Conservation (phyloP, 2,113 vertebrate genomes). For the Mungos mungo region DNA sequence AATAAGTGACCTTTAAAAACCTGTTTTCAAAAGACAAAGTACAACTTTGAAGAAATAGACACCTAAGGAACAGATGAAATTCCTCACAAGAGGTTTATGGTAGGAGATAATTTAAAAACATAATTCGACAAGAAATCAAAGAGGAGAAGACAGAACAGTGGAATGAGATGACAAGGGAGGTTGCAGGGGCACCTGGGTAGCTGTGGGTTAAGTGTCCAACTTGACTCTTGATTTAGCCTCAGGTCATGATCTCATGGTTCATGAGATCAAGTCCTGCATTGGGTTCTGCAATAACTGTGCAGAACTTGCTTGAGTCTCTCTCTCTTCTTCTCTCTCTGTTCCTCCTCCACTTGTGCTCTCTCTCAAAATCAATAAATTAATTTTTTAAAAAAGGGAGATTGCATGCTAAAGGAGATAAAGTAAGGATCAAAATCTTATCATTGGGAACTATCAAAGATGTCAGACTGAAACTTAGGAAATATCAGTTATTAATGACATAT, state of each 20-base stretch:
- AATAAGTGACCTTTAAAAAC: too few species aligned
- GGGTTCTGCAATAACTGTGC: too few species aligned
- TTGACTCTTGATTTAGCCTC: too few species aligned
- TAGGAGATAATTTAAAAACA: constrained; percentile 7
- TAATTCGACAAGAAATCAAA: neutral
- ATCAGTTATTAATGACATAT: neutral
- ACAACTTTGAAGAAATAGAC: constrained; percentile 15
- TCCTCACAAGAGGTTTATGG: neutral
- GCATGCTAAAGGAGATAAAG: neutral
- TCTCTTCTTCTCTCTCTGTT: too few species aligned
- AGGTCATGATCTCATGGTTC: too few species aligned
- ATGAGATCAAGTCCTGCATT: too few species aligned
- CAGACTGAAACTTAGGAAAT: neutral
- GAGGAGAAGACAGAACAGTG: neutral
- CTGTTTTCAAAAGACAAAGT: neutral
- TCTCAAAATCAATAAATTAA: too few species aligned
- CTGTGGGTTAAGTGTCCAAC: too few species aligned
- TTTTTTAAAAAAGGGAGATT: neutral
- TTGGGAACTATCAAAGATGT: neutral
- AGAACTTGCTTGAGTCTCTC: too few species aligned
- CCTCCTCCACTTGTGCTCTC: too few species aligned
- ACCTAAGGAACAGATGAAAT: neutral
- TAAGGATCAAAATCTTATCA: neutral
- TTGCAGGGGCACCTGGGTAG: too few species aligned
- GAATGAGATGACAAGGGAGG: neutral